Base-by-base conservation (phyloP, 1,140 invertebrate genomes). In the Archivesica marissinica region DNA sequence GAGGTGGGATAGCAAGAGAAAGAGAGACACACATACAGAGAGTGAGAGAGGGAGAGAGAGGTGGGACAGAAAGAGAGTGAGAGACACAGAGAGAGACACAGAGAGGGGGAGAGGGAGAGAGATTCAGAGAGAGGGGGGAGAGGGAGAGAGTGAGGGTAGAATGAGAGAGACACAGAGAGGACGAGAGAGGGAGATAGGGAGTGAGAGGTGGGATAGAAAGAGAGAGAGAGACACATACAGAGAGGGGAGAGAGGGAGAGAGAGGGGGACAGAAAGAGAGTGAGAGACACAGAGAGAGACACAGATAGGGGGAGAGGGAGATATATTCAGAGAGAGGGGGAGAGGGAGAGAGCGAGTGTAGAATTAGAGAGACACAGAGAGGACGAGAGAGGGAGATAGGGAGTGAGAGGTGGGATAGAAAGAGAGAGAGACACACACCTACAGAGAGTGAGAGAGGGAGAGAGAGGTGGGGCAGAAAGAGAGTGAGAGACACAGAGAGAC, bases 91-190 rank as follows among this genome's bases (percentile, higher is more conserved):
- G 59, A 25, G 25, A 64, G 25, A 64, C 13, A 28, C 13, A 64
- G 59, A 64, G 59, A 64, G 59, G 25, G 59, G 25, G 59, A 64
- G 59, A n/a, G n/a, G n/a, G n/a, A n/a, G n/a, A n/a, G n/a, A n/a
- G n/a, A n/a, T n/a, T n/a, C n/a, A n/a, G n/a, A 25, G 25, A 64
- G 59, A 25, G 59, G 25, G 59, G 25, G 59, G 25, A 25, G 59
- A 25, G 59, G 13, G 13, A 25, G 25, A 13, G 59, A 25, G 25
- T 13, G 11, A 25, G 59, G 25, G 25, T 11, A 28, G 17, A 28
- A 25, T 11, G 11, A 28, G 13, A 15, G 59, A 28, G 13, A 25
- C 13, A 25, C 11, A 28, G 25, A n/a, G n/a, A n/a, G n/a, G n/a
- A n/a, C n/a, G n/a, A n/a, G n/a, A n/a, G n/a, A n/a, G n/a, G n/a